phyloP scores from a whole-genome alignment of 2,797 vertebrate genomes.

The Glyptemys insculpta region DNA sequence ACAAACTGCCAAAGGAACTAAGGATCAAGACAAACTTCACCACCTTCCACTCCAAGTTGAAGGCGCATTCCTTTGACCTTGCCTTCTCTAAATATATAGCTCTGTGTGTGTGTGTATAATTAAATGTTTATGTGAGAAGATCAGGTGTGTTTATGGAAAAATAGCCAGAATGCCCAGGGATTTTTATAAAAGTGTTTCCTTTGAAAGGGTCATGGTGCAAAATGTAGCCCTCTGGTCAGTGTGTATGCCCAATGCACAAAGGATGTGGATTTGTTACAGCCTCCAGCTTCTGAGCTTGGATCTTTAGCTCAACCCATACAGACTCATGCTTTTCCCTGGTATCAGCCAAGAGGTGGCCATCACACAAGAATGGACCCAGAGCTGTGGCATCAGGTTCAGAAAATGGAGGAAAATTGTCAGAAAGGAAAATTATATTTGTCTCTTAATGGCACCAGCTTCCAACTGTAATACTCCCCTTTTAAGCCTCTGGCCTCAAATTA shows the following conservation, averaged over 20 bases:
- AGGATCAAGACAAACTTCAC: background rate
- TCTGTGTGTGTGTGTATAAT: background rate
- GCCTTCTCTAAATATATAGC: background rate
- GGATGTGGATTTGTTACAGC: background rate
- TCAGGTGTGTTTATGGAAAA: background rate
- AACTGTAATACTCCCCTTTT: too few relatives aligned
- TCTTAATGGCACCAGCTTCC: too few relatives aligned
- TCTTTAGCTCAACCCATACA: background rate
- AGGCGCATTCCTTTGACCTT: background rate
- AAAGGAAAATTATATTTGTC: too few relatives aligned
- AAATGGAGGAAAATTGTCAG: too few relatives aligned
- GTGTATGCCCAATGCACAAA: background rate
- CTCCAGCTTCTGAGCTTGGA: background rate
- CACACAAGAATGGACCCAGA: too few relatives aligned
- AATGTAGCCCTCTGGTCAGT: background rate
- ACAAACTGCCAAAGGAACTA: background rate
- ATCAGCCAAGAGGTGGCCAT: too few relatives aligned
- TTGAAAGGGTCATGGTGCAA: background rate
- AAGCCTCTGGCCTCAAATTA: too few relatives aligned
- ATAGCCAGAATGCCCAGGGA: background rate
- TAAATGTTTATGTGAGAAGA: background rate
- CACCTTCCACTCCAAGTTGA: background rate
- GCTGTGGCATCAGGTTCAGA: too few relatives aligned
- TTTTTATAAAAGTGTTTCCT: background rate
- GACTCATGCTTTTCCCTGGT: too few relatives aligned